Evolutionary conservation across 2,797 vertebrate genomes (phyloP), one percentile per base, ranked within the genome.

Genomic region (Sylvilagus floridanus): DNA sequence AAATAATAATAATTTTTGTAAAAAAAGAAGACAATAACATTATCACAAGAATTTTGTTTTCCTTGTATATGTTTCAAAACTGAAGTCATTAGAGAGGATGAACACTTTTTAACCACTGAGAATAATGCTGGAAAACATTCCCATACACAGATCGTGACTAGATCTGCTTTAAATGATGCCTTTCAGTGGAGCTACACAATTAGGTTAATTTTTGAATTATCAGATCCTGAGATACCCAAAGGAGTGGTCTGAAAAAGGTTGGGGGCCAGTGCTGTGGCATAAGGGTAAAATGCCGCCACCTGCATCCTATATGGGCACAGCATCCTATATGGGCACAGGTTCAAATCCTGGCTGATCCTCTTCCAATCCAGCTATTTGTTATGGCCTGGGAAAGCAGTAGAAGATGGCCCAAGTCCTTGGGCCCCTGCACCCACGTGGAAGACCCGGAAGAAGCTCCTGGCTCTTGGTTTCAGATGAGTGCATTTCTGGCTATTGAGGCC

Each of bases 41-140:
- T 37, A 71, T 75, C 62, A 42, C 8, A 82, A 86, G 60, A 90
- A 82, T 57, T 92, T 90, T 91, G 26, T 26, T 81, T 84, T 84
- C 52, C 95, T 84, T 35, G 81, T 68, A 77, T 1, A 57, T 16
- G 26, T 87, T 84, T 96, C 84, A 96, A 96, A 85, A 87, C 42
- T 90, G 7, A 93, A 83, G 32, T 87, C 37, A 32, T 79, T 81
- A 94, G n/a, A 77, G 57, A 90, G 92, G 63, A 78, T 52, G 22
- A 94, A 94, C 94, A 93, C 26, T 50, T 77, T 83, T 87, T 60
- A 83, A 63, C 57, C 26, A 62, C 47, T 57, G 19, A 87, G 32
- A 91, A 22, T 84, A 93, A 81, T 79, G 93, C 62, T 95, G 63
- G 30, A 91, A 91, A 95, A 57, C 69, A 81, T 47, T 19, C 86